Evolutionary conservation across 2,113 vertebrate species (phyloP), one percentile per base, ranked within the genome.

Genomic region (Solea senegalensis): DNA sequence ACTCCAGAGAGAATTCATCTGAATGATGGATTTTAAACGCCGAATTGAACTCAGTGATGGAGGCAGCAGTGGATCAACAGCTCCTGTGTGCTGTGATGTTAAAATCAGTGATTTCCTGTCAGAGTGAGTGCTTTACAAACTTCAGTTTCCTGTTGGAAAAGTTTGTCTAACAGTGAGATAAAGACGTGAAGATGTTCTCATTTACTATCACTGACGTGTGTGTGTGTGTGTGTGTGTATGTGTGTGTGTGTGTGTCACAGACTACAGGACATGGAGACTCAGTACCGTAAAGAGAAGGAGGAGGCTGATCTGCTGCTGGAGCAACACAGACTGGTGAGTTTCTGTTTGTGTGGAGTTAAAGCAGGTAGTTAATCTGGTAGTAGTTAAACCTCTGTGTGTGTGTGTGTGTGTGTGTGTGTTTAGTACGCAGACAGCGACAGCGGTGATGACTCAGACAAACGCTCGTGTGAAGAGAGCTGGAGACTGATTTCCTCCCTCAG

Each of bases 401-500:
- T 48, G 16, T 59, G 34, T 45, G 40, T 51, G 46, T 27, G 39
- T 62, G 21, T 76, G 59, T 55, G 72, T 65, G 55, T 13, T 9
- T 48, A 92, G 95, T 96, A 95, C 0, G 95, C 94, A 0, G 95
- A 96, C 68, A 96, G 95, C 0, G 95, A 96, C 90, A 96, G 95
- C 0, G 96, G 96, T 0, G 95, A 96, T 0, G 95, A 96, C 86
- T 96, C 95, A 0, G 95, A 96, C 87, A 96, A 96, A 85, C 94
- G 95, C 0, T 96, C 95, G 5, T 97, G 96, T 9, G 95, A 96
- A 81, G 95, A 96, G 76, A 96, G 95, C 84, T 96, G 96, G 95
- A 92, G 95, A 13, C 94, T 97, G 34, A 96, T 97, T 56, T 95
- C 95, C 0, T 95, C 95, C 0, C 90, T 96, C 51, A 85, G 96